Percentiles rank a stretch among this genome's conserved stretches.
Conservation (phyloP, 2,797 vertebrate species). For the Acomys russatus region DNA sequence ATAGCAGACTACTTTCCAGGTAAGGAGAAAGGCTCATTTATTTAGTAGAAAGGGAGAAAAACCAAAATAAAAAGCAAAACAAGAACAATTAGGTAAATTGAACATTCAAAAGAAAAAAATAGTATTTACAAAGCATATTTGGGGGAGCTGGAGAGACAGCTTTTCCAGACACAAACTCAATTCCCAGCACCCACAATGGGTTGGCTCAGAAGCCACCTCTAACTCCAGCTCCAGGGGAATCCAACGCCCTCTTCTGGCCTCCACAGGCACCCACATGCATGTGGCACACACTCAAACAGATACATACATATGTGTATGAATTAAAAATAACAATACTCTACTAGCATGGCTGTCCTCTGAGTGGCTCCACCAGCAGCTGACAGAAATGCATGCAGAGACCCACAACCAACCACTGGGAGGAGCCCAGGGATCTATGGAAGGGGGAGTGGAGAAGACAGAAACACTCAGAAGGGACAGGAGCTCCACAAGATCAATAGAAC, state of each 20-base stretch:
- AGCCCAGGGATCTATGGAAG: no score
- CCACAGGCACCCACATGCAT: background rate
- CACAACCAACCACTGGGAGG: no score
- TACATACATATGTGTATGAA: background rate
- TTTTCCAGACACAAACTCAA: background rate
- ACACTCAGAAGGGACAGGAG: no score
- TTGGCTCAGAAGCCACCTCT: background rate
- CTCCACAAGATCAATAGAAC: no score
- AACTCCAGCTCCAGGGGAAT: background rate
- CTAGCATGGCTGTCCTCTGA: no score
- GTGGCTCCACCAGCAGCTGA: no score
- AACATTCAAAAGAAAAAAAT: conserved; percentile 61
- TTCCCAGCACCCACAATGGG: background rate
- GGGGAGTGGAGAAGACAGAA: no score
- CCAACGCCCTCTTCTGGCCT: background rate
- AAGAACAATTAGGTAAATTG: conserved; percentile 6
- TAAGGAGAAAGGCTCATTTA: conserved; percentile 16
- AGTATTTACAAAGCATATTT: conserved; percentile 32
- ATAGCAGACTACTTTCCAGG: background rate
- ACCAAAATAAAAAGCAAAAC: background rate
- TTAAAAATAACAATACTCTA: background rate
- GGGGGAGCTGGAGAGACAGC: background rate
- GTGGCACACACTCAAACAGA: background rate
- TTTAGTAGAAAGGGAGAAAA: background rate
- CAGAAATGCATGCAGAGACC: no score